Base-by-base conservation (phyloP, 2,113 vertebrate genomes). In the Onychostoma macrolepis region DNA sequence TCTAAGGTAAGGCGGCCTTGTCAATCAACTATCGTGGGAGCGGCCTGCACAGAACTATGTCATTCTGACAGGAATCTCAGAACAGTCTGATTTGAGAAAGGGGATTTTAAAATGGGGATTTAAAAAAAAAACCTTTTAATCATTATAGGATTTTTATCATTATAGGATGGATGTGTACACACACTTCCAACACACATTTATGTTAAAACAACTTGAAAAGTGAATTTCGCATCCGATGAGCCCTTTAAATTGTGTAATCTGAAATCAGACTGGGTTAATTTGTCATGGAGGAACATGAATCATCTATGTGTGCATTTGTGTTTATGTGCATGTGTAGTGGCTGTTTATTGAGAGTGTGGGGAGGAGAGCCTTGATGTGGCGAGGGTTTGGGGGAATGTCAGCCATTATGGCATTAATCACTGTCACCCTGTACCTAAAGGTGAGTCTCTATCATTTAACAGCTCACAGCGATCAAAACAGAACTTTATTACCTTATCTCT, bases 341-440 rank as follows among this genome's bases (percentile, higher is more conserved):
- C 84, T 96, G 80, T 88, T 97, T 24, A 95, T 97, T 13, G 97
- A 97, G 48, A 89, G 30, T 11, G 83, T 89, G 4, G 97, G 96
- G 61, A 95, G 97, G 90, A 95, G 90, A 92, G 84, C 90, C 0
- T 80, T 97, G 87, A 87, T 97, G 6, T 96, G 94, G 93, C 91
- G 65, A n/a, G 95, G 90, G 36, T 96, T 95, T 67, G 19, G 89
- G 0, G 72, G 92, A 85, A 95, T 97, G 95, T 90, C 93, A 17
- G 63, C 89, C 58, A 85, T 87, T 76, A 94, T 94, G 91, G 89
- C 92, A 24, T 89, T 95, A 4, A 91, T 96, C 87, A 96, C 94
- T 7, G 58, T 94, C 86, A 94, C 92, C 0, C 92, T 96, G 69
- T 93, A 90, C 13, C 86, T 96, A 4, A 94, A 95, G 95, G 96